These are phyloP conservation scores for Orchestes rusci DNA, from an alignment of 2,888 invertebrate species.

Conservation along the genomic window DNA sequence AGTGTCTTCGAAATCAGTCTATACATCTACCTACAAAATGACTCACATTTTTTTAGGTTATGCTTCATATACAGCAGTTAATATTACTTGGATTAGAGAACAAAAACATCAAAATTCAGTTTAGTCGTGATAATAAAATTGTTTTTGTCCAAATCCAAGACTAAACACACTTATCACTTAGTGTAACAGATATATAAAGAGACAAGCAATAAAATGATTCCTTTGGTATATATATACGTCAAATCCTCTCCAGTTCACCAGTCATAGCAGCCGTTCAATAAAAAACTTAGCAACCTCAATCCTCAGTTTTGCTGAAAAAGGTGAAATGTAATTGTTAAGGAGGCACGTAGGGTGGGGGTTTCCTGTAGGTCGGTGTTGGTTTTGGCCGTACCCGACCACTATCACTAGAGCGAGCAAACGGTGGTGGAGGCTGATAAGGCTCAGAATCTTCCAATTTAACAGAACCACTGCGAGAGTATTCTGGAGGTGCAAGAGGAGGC, in stretches of 20 bases:
- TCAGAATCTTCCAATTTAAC: slow-evolving; percentile 46
- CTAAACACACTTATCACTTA: too few species aligned
- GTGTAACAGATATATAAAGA: too few species aligned
- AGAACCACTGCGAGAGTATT: slow-evolving; percentile 52
- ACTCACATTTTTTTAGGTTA: too few species aligned
- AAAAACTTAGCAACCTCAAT: slow-evolving; percentile 3
- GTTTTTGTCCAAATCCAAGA: too few species aligned
- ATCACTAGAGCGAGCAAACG: slow-evolving; percentile 69
- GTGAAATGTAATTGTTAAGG: slow-evolving; percentile 64
- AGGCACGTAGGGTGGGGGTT: slow-evolving; percentile 95
- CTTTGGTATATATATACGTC: slow-evolving; percentile 19
- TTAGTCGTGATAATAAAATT: too few species aligned
- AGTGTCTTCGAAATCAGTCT: slow-evolving; percentile 10
- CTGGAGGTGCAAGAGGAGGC: slow-evolving; percentile 82
- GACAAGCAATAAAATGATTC: too few species aligned
- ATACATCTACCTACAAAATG: slow-evolving; percentile 7
- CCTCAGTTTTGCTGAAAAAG: slow-evolving; percentile 37
- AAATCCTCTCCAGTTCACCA: too few species aligned
- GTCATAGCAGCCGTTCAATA: not conserved
- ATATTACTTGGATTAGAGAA: too few species aligned
- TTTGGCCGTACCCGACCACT: slow-evolving; percentile 68
- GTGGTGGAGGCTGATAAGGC: slow-evolving; percentile 87
- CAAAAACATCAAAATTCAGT: too few species aligned
- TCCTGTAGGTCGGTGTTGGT: slow-evolving; percentile 84
- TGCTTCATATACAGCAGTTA: too few species aligned